A percentile compares a stretch with the other conserved stretches of the same genome.
phyloP scores from a whole-genome alignment of 1,140 invertebrate genomes.

The Nixonia krombeini region DNA sequence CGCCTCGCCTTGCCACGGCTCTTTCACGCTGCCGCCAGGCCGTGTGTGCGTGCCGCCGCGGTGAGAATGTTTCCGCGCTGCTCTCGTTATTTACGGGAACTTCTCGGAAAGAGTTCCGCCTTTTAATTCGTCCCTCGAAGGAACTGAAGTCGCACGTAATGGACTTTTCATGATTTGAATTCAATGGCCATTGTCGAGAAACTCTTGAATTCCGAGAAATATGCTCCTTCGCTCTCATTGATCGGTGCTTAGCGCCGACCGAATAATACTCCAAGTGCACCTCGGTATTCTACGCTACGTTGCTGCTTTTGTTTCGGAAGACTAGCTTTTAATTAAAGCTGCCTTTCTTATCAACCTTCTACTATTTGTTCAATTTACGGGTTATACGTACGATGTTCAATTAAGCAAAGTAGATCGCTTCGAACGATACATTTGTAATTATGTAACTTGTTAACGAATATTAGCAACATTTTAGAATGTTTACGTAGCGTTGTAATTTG shows the following conservation, averaged over 20 bases:
- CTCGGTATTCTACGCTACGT: conserved; percentile 10
- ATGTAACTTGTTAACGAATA: no score
- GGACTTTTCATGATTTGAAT: conserved; percentile 53
- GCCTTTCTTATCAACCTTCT: no score
- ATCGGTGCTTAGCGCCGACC: conserved; percentile 28
- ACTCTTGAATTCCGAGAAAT: conserved; percentile 40
- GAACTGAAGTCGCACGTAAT: conserved; percentile 34
- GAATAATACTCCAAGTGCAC: conserved; percentile 19
- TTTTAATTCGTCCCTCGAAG: conserved; percentile 40
- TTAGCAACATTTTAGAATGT: no score
- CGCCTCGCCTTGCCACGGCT: conserved; percentile 23
- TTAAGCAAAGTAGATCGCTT: no score
- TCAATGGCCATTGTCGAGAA: conserved; percentile 49
- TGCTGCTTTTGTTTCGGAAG: no score
- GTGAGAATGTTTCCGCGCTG: conserved; percentile 16
- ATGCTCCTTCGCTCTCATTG: conserved; percentile 31
- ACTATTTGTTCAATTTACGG: no score
- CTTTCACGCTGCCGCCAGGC: neutral
- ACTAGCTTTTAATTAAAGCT: neutral
- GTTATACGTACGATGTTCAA: no score
- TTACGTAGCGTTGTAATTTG: no score
- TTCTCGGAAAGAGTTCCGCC: conserved; percentile 38
- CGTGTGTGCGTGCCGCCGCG: conserved; percentile 1
- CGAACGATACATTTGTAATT: no score
- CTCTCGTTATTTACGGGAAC: conserved; percentile 39